Evolutionary conservation across 2,888 invertebrate genomes (phyloP), one percentile per base, ranked within the genome.

Genomic region (Cybosia mesomella): DNA sequence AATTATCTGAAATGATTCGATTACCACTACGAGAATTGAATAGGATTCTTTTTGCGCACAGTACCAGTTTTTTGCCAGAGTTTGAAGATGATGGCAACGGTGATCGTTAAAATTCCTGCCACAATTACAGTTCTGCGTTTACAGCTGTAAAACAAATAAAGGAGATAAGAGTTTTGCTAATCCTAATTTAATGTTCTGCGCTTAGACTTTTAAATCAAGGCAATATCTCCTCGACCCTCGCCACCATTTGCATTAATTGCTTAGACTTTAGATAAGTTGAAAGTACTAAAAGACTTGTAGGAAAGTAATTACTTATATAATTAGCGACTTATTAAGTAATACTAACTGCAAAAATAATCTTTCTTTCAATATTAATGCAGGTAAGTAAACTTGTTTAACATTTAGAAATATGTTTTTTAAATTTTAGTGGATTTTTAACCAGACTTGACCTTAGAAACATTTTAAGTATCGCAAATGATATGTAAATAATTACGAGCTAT

Each of bases 161-260:
- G 34, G 1, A 36, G 28, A 58, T 58, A 34, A 34, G 34, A 58
- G 34, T 21, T 58, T 34, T 34, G 13, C 34, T 58, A 32, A 49
- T 58, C 64, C 43, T n/a, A 58, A 22, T 64, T 65, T 65, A 58
- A 34, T 64, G n/a, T 58, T 57, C 22, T 11, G 28, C 15, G 32
- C 11, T 58, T 58, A 36, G 49, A 58, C 58, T 66, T 66, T 66
- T 73, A 73, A 76, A 74, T 74, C 57, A 54, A 64, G 24, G 49
- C 70, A 22, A 67, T 77, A 70, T 66, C 54, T 70, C 64, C n/a
- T 54, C 39, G 18, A 3, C 39, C 67, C 57, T 67, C 58, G 61
- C 65, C 67, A 73, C 70, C 34, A 73, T 73, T 68, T 77, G 64
- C 75, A 75, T 70, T 76, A 64, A 77, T 71, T 67, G 68, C 70